Conservation (phyloP, 2,797 vertebrate genomes). For the Rousettus madagascariensis region DNA sequence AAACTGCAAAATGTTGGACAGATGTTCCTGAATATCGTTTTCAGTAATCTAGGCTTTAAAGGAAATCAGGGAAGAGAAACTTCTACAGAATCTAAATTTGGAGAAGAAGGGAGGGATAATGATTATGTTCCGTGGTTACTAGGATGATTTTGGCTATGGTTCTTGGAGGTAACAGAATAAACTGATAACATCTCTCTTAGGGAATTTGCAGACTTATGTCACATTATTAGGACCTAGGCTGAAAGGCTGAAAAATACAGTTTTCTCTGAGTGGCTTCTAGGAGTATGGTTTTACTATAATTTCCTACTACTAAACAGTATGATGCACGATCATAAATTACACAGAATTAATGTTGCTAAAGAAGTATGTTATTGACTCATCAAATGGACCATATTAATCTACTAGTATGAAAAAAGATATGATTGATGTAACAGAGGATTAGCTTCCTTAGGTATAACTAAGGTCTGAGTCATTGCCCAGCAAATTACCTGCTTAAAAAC, state of each 20-base stretch:
- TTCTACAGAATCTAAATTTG: constrained; percentile 57
- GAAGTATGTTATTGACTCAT: constrained; percentile 57
- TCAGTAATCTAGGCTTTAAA: constrained; percentile 60
- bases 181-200: constrained; percentile 60
- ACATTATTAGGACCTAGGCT: constrained; percentile 62
- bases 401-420: neutral
- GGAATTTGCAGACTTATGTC: constrained; percentile 67
- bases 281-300: constrained; percentile 68
- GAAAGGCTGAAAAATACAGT: constrained; percentile 52
- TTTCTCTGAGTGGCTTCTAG: constrained; percentile 1
- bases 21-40: neutral
- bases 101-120: neutral
- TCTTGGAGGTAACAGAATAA: constrained; percentile 58
- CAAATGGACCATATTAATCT: constrained; percentile 52
- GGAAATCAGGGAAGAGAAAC: constrained; percentile 59
- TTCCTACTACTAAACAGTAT: constrained; percentile 58
- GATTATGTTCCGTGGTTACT: constrained; percentile 66
- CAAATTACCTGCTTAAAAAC: constrained; percentile 45
- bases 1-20: neutral
- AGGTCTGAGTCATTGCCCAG: constrained; percentile 20
- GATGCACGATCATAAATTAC: constrained; percentile 29
- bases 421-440: constrained; percentile 16
- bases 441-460: neutral
- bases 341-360: constrained; percentile 38
- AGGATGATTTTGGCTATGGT: constrained; percentile 71